Conservation (phyloP, 2,113 vertebrate species). For the Oncorhynchus keta region DNA sequence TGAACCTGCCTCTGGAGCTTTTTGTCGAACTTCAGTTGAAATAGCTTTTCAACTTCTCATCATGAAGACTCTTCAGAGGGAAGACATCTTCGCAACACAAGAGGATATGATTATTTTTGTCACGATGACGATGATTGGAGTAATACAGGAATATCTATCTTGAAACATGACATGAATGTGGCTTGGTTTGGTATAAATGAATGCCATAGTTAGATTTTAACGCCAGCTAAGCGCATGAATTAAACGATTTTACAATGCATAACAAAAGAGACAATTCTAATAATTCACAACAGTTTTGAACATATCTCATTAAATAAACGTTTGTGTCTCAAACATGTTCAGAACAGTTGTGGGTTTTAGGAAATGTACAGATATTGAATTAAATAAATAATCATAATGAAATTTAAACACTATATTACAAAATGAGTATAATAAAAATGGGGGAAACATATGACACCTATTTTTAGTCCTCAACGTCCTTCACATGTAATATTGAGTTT, state of each 20-base stretch:
- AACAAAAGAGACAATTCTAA: slow-evolving; percentile 58
- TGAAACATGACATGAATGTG: slow-evolving; percentile 61
- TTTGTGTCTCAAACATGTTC: slow-evolving; percentile 50
- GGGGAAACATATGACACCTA: slow-evolving; percentile 33
- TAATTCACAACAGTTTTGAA: slow-evolving; percentile 58
- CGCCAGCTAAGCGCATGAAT: slow-evolving; percentile 51
- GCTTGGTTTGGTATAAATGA: slow-evolving; percentile 35
- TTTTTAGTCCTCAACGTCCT: slow-evolving; percentile 53
- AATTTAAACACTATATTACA: slow-evolving; percentile 27
- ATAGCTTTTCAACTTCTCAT: slow-evolving; percentile 96
- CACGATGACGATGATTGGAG: slow-evolving; percentile 87
- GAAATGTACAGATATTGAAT: slow-evolving; percentile 55
- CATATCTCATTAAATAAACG: slow-evolving; percentile 38
- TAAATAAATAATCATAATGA: slow-evolving; percentile 67
- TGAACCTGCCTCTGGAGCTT: slow-evolving; percentile 96
- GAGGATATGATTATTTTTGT: slow-evolving; percentile 86
- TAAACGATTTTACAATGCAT: slow-evolving; percentile 40
- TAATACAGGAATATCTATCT: slow-evolving; percentile 86
- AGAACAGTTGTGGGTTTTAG: slow-evolving; percentile 48
- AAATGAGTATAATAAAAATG: neutral
- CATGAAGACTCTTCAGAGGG: slow-evolving; percentile 85
- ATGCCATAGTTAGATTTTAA: slow-evolving; percentile 52
- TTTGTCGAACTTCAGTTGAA: slow-evolving; percentile 95
- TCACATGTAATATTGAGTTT: slow-evolving; percentile 50
- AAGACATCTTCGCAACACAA: slow-evolving; percentile 85